phyloP scores from a whole-genome alignment of 2,888 invertebrate species.

The Eristalis intricaria region DNA sequence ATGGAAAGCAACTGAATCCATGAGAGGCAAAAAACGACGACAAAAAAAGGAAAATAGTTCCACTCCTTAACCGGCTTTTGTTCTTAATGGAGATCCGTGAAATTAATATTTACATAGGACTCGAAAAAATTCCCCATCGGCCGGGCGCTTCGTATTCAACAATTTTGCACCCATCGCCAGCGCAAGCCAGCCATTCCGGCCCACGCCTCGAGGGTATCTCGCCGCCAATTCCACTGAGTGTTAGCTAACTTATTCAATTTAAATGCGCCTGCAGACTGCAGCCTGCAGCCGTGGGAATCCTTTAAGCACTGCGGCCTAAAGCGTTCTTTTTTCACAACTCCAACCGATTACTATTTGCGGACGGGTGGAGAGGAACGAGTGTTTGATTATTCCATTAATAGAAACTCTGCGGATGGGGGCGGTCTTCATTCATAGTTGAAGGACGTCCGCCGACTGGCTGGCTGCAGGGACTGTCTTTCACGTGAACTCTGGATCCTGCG shows the following conservation, averaged over 20 bases:
- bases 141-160: conserved; percentile 44
- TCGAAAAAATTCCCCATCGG: conserved; percentile 43
- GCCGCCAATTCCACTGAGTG: conserved; percentile 44
- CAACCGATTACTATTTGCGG: conserved; percentile 18
- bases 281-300: conserved; percentile 17
- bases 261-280: conserved; percentile 22
- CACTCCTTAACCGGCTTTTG: conserved; percentile 52
- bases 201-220: neutral
- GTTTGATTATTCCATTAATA: conserved; percentile 60
- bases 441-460: conserved; percentile 8
- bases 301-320: conserved; percentile 23
- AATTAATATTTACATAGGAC: conserved; percentile 69
- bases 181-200: conserved; percentile 7
- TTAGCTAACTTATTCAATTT: conserved; percentile 58
- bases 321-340: neutral
- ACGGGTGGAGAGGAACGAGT: conserved; percentile 3
- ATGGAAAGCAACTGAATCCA: neutral
- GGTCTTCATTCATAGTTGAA: conserved; percentile 32
- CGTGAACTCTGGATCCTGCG: conserved; percentile 13
- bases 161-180: conserved; percentile 23
- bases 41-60: conserved; percentile 9
- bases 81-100: conserved; percentile 67
- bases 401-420: conserved; percentile 29
- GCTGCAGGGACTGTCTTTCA: conserved; percentile 14
- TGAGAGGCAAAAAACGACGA: neutral